phyloP scores from a whole-genome alignment of 2,113 vertebrate species.

The Eleginops maclovinus region DNA sequence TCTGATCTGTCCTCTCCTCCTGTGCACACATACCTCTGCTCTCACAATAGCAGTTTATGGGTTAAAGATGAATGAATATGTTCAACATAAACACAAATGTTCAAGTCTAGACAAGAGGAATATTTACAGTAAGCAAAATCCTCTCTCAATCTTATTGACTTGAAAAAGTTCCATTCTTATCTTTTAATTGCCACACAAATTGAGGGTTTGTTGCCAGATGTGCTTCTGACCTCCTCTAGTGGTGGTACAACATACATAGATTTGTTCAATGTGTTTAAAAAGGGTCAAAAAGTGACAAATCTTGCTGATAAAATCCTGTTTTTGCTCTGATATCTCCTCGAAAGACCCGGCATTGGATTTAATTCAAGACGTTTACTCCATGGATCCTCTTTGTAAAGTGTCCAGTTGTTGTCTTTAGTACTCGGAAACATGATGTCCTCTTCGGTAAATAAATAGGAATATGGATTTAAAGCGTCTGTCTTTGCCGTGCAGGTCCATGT shows the following conservation, averaged over 20 bases:
- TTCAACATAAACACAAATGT: too few species aligned
- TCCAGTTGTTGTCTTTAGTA: not conserved
- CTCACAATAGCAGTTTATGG: too few species aligned
- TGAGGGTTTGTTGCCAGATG: not conserved
- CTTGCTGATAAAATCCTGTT: not conserved
- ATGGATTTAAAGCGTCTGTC: not conserved
- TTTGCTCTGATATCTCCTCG: not conserved
- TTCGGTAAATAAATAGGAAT: not conserved
- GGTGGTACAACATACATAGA: not conserved
- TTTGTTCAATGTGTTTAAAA: not conserved
- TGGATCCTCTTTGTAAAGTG: not conserved
- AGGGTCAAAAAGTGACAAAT: not conserved
- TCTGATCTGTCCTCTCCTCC: not conserved
- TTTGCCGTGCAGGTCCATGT: slow-evolving; percentile 90
- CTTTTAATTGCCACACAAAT: not conserved
- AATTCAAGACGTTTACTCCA: not conserved
- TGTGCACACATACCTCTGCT: too few species aligned
- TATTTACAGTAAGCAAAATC: not conserved
- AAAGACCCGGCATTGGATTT: not conserved
- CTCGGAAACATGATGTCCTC: not conserved
- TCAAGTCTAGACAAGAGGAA: not conserved
- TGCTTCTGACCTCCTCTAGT: slow-evolving; percentile 21
- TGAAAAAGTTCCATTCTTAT: not conserved
- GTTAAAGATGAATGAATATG: too few species aligned
- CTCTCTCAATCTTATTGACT: not conserved